phyloP scores from a whole-genome alignment of 2,113 vertebrate species.

The human (Homo sapiens) region DNA sequence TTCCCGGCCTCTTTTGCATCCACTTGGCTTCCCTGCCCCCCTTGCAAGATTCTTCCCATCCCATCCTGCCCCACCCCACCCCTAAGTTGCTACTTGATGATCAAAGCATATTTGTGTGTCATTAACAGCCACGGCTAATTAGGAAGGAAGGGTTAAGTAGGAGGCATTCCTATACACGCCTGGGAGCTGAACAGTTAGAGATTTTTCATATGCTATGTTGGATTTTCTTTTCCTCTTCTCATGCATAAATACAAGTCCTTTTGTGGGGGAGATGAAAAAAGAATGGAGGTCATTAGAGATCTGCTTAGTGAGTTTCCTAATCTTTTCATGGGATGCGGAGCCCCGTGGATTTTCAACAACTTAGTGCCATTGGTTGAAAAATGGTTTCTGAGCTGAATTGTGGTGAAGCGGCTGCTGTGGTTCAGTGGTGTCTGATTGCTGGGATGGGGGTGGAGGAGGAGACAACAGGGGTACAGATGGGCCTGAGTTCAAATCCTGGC shows the following conservation, averaged over 20 bases:
- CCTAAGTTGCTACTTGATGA: accelerated
- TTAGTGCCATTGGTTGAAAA: neutral
- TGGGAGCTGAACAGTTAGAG: neutral
- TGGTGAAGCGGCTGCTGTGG: accelerated
- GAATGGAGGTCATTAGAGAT: neutral
- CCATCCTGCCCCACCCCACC: accelerated
- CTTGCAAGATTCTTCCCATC: neutral
- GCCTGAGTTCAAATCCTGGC: neutral
- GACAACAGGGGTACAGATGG: accelerated
- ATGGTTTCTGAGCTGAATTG: neutral
- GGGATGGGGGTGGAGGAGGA: neutral
- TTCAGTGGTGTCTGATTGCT: accelerated
- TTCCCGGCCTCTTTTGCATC: neutral
- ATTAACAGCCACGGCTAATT: neutral
- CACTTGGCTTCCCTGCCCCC: neutral
- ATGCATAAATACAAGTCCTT: neutral
- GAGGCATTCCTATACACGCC: neutral
- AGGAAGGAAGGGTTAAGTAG: neutral
- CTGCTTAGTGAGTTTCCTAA: neutral
- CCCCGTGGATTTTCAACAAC: neutral
- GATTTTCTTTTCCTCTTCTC: neutral
- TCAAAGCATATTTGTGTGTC: neutral
- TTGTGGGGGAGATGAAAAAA: neutral
- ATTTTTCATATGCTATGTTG: neutral
- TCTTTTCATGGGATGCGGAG: neutral